Conservation (phyloP, 1,140 invertebrate species). For the Papilio dardanus region DNA sequence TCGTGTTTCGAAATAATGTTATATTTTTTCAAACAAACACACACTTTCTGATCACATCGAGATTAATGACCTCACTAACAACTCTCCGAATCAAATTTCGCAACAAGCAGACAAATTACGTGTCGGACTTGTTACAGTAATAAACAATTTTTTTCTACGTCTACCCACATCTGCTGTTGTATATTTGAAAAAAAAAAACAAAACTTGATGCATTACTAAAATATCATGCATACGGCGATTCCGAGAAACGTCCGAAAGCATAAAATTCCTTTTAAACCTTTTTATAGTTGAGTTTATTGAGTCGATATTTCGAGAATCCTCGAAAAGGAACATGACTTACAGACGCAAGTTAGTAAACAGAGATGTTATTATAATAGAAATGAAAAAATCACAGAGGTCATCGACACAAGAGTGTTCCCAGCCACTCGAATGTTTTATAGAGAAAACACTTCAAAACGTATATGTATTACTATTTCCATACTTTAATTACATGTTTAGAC, state of each 20-base stretch:
- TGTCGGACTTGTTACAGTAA: slow-evolving; percentile 32
- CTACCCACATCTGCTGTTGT: slow-evolving; percentile 15
- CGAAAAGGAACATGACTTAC: slow-evolving; percentile 50
- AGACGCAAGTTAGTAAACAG: slow-evolving; percentile 58
- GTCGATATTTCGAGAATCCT: slow-evolving; percentile 52
- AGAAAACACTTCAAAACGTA: slow-evolving; percentile 80
- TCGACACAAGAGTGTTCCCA: slow-evolving; percentile 70
- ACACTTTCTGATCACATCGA: not conserved
- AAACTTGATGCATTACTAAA: slow-evolving; percentile 19
- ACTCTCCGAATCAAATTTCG: slow-evolving; percentile 24
- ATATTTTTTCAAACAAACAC: slow-evolving; percentile 2
- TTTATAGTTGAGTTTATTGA: slow-evolving; percentile 42
- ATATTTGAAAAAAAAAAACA: slow-evolving; percentile 9
- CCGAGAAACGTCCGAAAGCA: slow-evolving; percentile 41
- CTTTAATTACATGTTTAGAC: slow-evolving; percentile 76
- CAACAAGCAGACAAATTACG: slow-evolving; percentile 41
- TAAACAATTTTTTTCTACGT: slow-evolving; percentile 40
- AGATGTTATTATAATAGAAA: slow-evolving; percentile 60
- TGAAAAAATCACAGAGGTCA: slow-evolving; percentile 63
- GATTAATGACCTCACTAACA: slow-evolving; percentile 22
- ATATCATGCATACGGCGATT: slow-evolving; percentile 34
- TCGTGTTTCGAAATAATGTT: not conserved
- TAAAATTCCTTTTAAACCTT: slow-evolving; percentile 35
- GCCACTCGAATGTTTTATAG: slow-evolving; percentile 77
- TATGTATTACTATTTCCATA: slow-evolving; percentile 77